phyloP scores from a whole-genome alignment of 2,888 invertebrate species.

The Stenoptilia bipunctidactyla region DNA sequence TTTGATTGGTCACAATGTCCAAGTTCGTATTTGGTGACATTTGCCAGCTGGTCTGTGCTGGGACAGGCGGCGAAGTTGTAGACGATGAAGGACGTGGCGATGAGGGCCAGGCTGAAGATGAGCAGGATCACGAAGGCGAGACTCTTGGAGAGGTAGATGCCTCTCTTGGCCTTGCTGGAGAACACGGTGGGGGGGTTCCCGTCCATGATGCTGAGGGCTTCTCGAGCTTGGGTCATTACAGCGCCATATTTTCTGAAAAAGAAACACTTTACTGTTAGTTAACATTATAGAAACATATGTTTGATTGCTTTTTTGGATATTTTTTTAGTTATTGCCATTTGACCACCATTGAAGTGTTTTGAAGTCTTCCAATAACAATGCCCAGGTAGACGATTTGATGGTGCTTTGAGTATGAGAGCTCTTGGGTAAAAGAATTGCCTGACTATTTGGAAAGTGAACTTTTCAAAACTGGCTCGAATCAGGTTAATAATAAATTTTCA shows the following conservation, averaged over 20 bases:
- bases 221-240: conserved; percentile 61
- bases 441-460: too few species aligned
- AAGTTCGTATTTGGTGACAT: conserved; percentile 56
- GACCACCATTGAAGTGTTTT: too few species aligned
- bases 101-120: conserved; percentile 74
- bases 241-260: conserved; percentile 52
- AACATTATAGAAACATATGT: too few species aligned
- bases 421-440: too few species aligned
- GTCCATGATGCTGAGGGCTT: conserved; percentile 72
- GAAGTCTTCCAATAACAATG: too few species aligned
- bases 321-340: too few species aligned
- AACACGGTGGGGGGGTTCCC: conserved; percentile 71
- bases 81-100: conserved; percentile 80
- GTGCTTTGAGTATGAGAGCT: too few species aligned
- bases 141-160: conserved; percentile 75
- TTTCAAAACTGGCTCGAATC: too few species aligned
- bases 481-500: too few species aligned
- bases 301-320: too few species aligned
- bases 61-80: conserved; percentile 82
- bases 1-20: conserved; percentile 53
- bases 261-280: too few species aligned
- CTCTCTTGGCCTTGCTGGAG: conserved; percentile 72
- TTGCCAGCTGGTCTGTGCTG: conserved; percentile 51
- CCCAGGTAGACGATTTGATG: too few species aligned
- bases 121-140: conserved; percentile 73